A percentile compares a stretch with the other conserved stretches of the same genome.
Evolutionary conservation across 1,140 invertebrate species (phyloP).

Genomic region (Theocolax elegans): DNA sequence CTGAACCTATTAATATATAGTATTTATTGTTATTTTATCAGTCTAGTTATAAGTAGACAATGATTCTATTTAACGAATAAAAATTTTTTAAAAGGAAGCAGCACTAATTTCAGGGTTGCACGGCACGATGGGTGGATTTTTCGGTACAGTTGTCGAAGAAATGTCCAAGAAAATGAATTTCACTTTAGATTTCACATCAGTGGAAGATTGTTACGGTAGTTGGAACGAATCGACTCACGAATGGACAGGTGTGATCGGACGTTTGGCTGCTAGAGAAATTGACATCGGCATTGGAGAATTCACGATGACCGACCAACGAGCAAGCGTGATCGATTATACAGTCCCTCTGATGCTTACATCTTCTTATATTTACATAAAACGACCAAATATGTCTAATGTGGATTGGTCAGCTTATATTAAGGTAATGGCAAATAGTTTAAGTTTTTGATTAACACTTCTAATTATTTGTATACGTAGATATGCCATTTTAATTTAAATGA

Average conservation of each 20-base stretch:
- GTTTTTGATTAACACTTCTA: background rate
- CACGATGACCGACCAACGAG: slow-evolving; percentile 45
- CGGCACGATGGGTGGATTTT: slow-evolving; percentile 1
- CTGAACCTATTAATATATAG: too few species aligned
- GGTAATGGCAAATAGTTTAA: slow-evolving; percentile 40
- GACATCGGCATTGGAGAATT: slow-evolving; percentile 54
- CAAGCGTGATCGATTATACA: slow-evolving; percentile 50
- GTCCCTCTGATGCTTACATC: slow-evolving; percentile 48
- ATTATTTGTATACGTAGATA: background rate
- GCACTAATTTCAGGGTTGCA: too few species aligned
- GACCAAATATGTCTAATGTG: slow-evolving; percentile 27
- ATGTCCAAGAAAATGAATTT: slow-evolving; percentile 50
- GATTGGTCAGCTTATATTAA: slow-evolving; percentile 52
- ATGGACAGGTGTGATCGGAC: slow-evolving; percentile 54
- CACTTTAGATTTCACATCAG: slow-evolving; percentile 25
- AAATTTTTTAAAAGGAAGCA: too few species aligned
- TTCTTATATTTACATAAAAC: slow-evolving; percentile 48
- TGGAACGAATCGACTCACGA: slow-evolving; percentile 27
- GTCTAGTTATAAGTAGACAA: too few species aligned
- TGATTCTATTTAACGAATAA: too few species aligned
- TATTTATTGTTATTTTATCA: too few species aligned
- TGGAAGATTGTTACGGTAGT: slow-evolving; percentile 41
- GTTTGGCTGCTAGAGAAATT: slow-evolving; percentile 35
- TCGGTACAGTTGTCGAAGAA: slow-evolving; percentile 47
- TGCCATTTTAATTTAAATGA: too few species aligned